Percentiles rank a stretch among this genome's conserved stretches.
These are phyloP conservation scores for Agrypnia vestita DNA, from an alignment of 1,140 invertebrate genomes.

Conservation along the genomic window DNA sequence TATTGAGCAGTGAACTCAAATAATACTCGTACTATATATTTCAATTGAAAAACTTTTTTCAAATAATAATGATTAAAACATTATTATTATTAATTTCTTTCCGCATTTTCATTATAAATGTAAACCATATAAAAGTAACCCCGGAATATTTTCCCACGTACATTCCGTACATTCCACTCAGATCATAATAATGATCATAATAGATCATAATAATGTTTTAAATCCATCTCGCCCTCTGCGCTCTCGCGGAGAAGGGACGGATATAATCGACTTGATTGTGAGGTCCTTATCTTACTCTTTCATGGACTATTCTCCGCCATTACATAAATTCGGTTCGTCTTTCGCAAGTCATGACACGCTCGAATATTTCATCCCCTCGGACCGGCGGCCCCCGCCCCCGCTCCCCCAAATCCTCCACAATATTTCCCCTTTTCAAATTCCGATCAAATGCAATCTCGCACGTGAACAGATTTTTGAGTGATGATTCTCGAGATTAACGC, in stretches of 20 bases:
- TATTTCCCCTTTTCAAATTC: constrained; percentile 60
- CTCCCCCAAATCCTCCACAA: constrained; percentile 24
- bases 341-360: constrained; percentile 59
- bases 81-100: too few relatives aligned
- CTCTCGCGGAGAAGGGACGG: constrained; percentile 3
- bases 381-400: not conserved
- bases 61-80: too few relatives aligned
- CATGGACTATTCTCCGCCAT: constrained; percentile 49
- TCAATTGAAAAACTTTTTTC: too few relatives aligned
- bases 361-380: constrained; percentile 55
- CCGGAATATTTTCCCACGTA: too few relatives aligned
- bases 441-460: constrained; percentile 60
- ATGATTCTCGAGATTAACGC: constrained; percentile 55
- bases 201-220: not conserved
- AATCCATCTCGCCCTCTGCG: constrained; percentile 48
- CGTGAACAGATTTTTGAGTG: constrained; percentile 57
- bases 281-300: constrained; percentile 50
- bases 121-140: too few relatives aligned
- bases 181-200: too few relatives aligned
- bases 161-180: too few relatives aligned
- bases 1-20: too few relatives aligned
- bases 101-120: too few relatives aligned
- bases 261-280: constrained; percentile 58
- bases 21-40: too few relatives aligned
- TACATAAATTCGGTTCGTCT: constrained; percentile 46